Base-by-base conservation (phyloP, 1,140 invertebrate species). In the Pseudomyrmex gracilis region DNA sequence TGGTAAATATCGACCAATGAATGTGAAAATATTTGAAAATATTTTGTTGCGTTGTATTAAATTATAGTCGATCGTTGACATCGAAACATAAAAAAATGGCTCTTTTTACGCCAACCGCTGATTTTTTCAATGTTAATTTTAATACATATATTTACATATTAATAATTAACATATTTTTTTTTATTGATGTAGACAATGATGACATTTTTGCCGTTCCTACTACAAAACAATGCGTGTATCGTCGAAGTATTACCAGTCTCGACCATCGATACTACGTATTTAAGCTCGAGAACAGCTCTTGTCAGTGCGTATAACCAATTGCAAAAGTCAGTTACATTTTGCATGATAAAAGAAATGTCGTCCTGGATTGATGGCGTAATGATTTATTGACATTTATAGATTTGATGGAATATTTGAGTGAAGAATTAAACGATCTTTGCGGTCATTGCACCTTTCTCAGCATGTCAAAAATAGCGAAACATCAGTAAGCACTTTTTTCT, bases 201-300 rank as follows among this genome's bases (percentile, higher is more conserved):
- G 10, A 86, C 94, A 5, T 94, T 94, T 80, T 67, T 94, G 13
- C 93, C 94, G 5, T 86, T 85, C 2, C 92, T 94, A 90, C 5
- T 94, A 43, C 73, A 84, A n/a, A 90, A 74, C 7, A 91, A 74
- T 73, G 90, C 90, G 1, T 84, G 92, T 53, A 83, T 94, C 45
- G 86, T 94, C 70, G 94, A 92, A 61, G 87, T 94, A 0, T 92
- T 92, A 24, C 94, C 94, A 45, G 88, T 88, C 3, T 73, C 87
- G 24, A 93, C 91, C 3, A 82, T 70, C 3, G 68, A 90, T 2
- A 92, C 94, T 64, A 91, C 90, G 1, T 93, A 91, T 73, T 84
- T 91, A n/a, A 89, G 91, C 1, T 93, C 93, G 2, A 93, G 91
- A 63, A 89, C 90, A 51, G 93, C 93, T 1, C 80, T 94, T 57